phyloP scores from a whole-genome alignment of 2,797 vertebrate genomes.

The Huso huso region DNA sequence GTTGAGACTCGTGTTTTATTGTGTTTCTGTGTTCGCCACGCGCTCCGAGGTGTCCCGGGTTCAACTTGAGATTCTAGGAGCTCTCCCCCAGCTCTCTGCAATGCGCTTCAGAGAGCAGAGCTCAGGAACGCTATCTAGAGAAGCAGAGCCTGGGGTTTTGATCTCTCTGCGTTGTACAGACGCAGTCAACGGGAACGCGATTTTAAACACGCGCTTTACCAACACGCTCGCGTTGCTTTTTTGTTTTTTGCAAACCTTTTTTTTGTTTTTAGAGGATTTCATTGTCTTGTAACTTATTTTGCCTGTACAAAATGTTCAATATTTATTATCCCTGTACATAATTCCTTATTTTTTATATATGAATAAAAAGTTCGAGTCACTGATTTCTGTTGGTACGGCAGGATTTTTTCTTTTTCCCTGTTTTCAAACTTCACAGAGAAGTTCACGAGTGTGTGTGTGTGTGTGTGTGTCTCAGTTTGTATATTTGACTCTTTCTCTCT shows the following conservation, averaged over 20 bases:
- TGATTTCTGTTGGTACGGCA: not conserved
- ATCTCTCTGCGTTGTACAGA: slow-evolving; percentile 35
- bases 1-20: no score
- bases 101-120: not conserved
- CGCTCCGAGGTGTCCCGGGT: no score
- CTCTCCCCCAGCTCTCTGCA: not conserved
- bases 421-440: no score
- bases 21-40: no score
- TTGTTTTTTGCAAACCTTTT: slow-evolving; percentile 6
- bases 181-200: slow-evolving; percentile 9
- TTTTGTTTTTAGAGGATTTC: slow-evolving; percentile 49
- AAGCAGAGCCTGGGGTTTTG: not conserved
- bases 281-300: slow-evolving; percentile 72
- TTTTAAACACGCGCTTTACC: no score
- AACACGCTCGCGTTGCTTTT: no score
- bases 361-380: slow-evolving; percentile 69
- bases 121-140: not conserved
- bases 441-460: no score
- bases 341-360: slow-evolving; percentile 78
- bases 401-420: no score
- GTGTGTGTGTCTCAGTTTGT: no score
- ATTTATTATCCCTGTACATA: slow-evolving; percentile 82
- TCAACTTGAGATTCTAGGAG: no score
- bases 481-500: no score
- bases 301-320: slow-evolving; percentile 71